Conservation (phyloP, 2,797 vertebrate species). For the Pangasius larnaudii region DNA sequence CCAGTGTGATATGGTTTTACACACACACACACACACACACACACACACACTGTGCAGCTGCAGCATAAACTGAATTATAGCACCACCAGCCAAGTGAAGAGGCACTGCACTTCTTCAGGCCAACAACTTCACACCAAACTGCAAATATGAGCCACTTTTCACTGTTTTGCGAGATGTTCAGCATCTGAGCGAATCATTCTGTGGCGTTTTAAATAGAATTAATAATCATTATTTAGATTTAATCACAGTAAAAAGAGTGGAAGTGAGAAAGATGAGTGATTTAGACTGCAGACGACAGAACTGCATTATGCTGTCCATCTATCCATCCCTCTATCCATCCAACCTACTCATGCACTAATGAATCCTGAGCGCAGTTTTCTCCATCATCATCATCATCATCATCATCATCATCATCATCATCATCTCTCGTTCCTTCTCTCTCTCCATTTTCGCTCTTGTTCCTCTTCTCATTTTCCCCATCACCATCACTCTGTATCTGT, state of each 20-base stretch:
- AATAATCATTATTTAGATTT: neutral
- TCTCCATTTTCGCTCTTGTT: neutral
- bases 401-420: neutral
- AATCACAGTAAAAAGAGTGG: neutral
- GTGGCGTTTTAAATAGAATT: neutral
- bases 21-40: neutral
- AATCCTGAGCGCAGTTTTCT: neutral
- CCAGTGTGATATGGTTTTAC: neutral
- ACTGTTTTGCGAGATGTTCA: neutral
- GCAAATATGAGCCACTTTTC: neutral
- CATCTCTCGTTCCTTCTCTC: neutral
- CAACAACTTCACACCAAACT: conserved; percentile 20
- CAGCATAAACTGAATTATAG: conserved; percentile 72
- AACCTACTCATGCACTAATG: neutral
- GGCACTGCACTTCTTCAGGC: conserved; percentile 56
- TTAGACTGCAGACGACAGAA: neutral
- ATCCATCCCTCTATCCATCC: neutral
- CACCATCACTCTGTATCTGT: neutral
- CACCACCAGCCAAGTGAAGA: conserved; percentile 76
- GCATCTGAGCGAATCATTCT: neutral
- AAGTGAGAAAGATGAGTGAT: neutral
- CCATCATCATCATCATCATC: neutral
- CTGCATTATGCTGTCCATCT: neutral
- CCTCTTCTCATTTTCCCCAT: neutral
- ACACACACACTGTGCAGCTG: conserved; percentile 34